Conservation (phyloP, 2,113 vertebrate species). For the Pterocles orientalis region DNA sequence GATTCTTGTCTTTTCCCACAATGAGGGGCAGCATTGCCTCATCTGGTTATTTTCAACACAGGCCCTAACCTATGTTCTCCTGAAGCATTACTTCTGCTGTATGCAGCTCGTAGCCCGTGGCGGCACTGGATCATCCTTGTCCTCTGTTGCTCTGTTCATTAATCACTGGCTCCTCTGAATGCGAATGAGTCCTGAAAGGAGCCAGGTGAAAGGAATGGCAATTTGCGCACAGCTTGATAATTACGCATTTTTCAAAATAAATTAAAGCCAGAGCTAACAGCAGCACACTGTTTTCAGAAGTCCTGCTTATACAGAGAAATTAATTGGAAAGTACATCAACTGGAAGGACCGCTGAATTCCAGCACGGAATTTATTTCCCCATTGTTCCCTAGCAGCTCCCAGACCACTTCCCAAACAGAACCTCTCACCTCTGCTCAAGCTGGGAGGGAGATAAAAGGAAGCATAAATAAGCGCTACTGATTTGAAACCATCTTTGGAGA, state of each 20-base stretch:
- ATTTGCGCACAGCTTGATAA: slow-evolving; percentile 73
- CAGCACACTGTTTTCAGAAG: slow-evolving; percentile 32
- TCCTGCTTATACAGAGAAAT: slow-evolving; percentile 15
- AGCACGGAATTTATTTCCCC: neutral
- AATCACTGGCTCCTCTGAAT: slow-evolving; percentile 55
- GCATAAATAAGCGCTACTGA: neutral
- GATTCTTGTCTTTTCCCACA: neutral
- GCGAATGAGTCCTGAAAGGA: slow-evolving; percentile 47
- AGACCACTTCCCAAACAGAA: neutral
- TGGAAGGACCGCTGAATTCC: slow-evolving; percentile 22
- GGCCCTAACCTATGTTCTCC: neutral
- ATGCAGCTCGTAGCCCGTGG: neutral
- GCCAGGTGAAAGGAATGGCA: slow-evolving; percentile 54
- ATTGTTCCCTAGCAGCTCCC: neutral
- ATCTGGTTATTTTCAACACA: neutral
- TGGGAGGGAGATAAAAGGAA: neutral
- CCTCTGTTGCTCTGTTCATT: slow-evolving; percentile 22
- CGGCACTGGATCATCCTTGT: neutral
- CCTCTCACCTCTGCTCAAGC: neutral
- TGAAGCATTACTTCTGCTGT: neutral
- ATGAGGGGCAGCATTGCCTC: neutral
- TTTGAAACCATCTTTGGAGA: neutral
- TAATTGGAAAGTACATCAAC: slow-evolving; percentile 43
- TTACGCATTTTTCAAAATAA: slow-evolving; percentile 66
- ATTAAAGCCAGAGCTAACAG: slow-evolving; percentile 53